Percentiles rank a stretch among this genome's conserved stretches.
These are phyloP conservation scores for Hemiscyllium ocellatum DNA, from an alignment of 2,113 vertebrate genomes.

Conservation along the genomic window DNA sequence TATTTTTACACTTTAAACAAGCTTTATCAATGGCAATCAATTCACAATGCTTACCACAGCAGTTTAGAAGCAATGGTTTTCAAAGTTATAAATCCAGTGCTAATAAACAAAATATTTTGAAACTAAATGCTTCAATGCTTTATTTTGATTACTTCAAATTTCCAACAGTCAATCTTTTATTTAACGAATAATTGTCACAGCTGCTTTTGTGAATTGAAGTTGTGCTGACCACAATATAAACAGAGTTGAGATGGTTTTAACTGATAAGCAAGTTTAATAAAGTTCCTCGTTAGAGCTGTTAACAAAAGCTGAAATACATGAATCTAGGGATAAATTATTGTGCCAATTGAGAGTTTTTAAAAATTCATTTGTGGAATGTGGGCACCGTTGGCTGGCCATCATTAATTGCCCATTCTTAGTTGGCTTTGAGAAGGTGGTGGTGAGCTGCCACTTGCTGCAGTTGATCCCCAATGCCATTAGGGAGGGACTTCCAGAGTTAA, in stretches of 20 bases:
- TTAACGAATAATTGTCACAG: not conserved
- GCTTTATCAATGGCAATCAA: not conserved
- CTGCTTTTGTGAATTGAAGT: not conserved
- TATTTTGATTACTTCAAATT: not conserved
- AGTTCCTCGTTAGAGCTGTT: not conserved
- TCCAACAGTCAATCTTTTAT: not conserved
- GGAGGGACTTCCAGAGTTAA: too few species aligned
- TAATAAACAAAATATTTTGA: constrained; percentile 20
- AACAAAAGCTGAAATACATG: not conserved
- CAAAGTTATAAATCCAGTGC: not conserved
- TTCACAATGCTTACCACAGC: constrained; percentile 12
- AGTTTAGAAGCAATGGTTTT: not conserved
- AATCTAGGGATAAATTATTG: not conserved
- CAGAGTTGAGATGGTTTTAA: not conserved
- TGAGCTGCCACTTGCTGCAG: too few species aligned
- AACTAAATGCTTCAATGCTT: not conserved
- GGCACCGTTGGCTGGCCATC: too few species aligned
- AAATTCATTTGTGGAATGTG: too few species aligned
- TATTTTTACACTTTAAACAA: not conserved
- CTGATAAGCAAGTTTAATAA: not conserved
- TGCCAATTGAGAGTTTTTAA: not conserved
- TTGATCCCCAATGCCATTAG: too few species aligned
- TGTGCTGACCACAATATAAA: constrained; percentile 30
- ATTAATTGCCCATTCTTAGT: too few species aligned
- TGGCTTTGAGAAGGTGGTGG: too few species aligned